Base-by-base conservation (phyloP, 1,140 invertebrate species). In the Leptestheria dahalacensis region DNA sequence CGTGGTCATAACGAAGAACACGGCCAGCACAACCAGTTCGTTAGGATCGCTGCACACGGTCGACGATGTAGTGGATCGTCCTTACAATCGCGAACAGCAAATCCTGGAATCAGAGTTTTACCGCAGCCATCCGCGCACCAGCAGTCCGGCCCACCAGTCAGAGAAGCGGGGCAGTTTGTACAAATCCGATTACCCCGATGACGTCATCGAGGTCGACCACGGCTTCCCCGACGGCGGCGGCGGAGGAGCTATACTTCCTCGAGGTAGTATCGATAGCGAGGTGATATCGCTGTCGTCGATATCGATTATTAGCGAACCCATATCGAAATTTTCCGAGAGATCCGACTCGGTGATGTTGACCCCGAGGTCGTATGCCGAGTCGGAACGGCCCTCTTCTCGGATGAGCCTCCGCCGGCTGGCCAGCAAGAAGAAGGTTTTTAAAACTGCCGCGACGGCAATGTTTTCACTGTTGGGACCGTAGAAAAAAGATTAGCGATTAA, bases 381-480 rank as follows among this genome's bases (percentile, higher is more conserved):
- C 53, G 25, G 53, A 55, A 26, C 26, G 33, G 10, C 21, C 24
- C 15, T 11, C 25, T 11, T 55, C 53, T 10, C 24, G 53, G n/a
- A 55, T 29, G 53, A 55, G 53, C 21, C 33, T 55, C 26, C 20
- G 53, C 26, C 26, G 33, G 26, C 33, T 33, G 53, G 6, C 33
- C 1, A 55, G 33, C 6, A 55, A 55, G 28, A 26, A 33, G 3
- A 55, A 55, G 33, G 33, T 55, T 21, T 59, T 61, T 18, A 55
- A 47, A 25, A 47, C 55, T 2, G 55, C 53, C 15, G 53, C 48
- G 2, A 58, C 56, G 33, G 60, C 60, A 1, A 48, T 61, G 47
- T 61, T 60, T 21, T 60, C 48, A 25, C 21, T 64, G 21, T 60
- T 60, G 60, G 63, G 62, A 48, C 63, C 63, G 48, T 64, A 51